A percentile compares a stretch with the other conserved stretches of the same genome.
phyloP scores from a whole-genome alignment of 2,888 invertebrate genomes.

The Pseudoips prasinana region DNA sequence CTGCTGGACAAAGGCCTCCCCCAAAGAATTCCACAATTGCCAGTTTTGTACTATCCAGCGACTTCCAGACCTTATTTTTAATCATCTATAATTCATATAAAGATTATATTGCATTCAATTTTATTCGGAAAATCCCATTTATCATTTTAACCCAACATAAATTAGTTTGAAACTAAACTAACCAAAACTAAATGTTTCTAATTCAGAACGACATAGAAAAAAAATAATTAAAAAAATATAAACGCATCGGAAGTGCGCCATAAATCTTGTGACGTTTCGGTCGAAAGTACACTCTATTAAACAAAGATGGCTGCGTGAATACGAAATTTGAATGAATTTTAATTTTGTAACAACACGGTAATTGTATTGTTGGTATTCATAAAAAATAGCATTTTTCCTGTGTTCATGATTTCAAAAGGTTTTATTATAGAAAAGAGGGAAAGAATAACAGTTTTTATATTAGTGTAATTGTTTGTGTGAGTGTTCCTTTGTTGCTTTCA shows the following conservation, averaged over 20 bases:
- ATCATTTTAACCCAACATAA: constrained; percentile 9
- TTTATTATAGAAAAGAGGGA: neutral
- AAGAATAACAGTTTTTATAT: constrained; percentile 1
- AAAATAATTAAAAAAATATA: constrained; percentile 35
- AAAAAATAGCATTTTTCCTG: constrained; percentile 21
- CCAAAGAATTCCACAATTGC: too few species aligned
- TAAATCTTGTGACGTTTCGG: constrained; percentile 53
- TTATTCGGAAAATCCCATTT: too few species aligned
- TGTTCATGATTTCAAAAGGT: constrained; percentile 11
- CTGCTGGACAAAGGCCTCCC: too few species aligned
- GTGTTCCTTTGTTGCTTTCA: neutral
- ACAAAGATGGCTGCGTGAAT: constrained; percentile 30
- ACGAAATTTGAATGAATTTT: constrained; percentile 32
- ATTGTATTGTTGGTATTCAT: constrained; percentile 30
- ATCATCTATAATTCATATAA: too few species aligned
- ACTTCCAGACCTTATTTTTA: too few species aligned
- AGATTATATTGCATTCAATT: too few species aligned
- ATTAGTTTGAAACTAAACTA: constrained; percentile 26
- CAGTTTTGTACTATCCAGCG: too few species aligned
- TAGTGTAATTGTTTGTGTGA: too few species aligned
- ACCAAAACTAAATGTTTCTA: constrained; percentile 29
- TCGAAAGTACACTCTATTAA: constrained; percentile 43
- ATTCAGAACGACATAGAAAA: constrained; percentile 34
- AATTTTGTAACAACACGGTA: constrained; percentile 23
- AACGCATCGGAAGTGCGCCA: constrained; percentile 52